Conservation (phyloP, 2,113 vertebrate species). For the Elgaria multicarinata region DNA sequence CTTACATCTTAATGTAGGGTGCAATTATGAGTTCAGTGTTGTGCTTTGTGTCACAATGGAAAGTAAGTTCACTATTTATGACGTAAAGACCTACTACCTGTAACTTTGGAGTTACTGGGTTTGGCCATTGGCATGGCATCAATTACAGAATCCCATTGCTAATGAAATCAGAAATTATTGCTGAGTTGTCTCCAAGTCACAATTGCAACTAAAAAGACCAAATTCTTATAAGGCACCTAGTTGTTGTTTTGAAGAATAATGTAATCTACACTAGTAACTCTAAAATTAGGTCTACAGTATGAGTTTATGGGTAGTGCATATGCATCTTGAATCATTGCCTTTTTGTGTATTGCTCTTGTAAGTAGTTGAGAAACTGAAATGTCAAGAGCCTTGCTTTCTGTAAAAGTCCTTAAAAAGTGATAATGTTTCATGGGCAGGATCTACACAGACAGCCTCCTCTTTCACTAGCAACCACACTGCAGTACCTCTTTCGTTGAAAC, state of each 20-base stretch:
- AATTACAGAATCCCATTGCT: neutral
- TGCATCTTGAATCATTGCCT: neutral
- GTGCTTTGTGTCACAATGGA: neutral
- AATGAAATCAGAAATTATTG: neutral
- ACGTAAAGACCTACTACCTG: neutral
- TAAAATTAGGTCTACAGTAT: conserved; percentile 22
- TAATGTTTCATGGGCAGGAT: neutral
- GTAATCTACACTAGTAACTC: neutral
- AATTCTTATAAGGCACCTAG: rapidly evolving
- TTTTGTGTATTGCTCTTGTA: conserved; percentile 11
- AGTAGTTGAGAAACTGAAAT: neutral
- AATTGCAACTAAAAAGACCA: neutral
- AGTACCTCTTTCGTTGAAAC: neutral
- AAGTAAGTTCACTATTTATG: neutral
- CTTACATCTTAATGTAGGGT: neutral
- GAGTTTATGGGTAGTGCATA: conserved; percentile 15
- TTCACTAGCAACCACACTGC: rapidly evolving
- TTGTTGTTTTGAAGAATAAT: neutral
- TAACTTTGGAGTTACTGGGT: neutral
- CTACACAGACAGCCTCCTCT: neutral
- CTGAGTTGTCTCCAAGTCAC: neutral
- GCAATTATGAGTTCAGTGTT: neutral
- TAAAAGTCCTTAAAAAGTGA: neutral
- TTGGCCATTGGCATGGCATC: neutral
- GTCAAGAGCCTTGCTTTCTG: conserved; percentile 8